Evolutionary conservation across 1,140 invertebrate genomes (phyloP), one percentile per base, ranked within the genome.

Genomic region (Heliconius himera): DNA sequence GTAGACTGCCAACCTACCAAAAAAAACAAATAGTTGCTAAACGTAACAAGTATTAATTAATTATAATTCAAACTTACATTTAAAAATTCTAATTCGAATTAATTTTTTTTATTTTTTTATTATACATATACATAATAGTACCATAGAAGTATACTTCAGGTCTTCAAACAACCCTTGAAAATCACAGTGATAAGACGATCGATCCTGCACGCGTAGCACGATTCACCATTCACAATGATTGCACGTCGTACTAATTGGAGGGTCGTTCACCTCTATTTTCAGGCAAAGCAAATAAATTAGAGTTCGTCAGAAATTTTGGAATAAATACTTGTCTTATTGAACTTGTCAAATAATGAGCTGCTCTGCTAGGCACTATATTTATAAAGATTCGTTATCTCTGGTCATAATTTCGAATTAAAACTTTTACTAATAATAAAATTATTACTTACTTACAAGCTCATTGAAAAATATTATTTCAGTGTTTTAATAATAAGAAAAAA

Each of bases 221-320:
- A 29, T 13, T 66, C 22, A 60, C 56, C 20, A 60, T 60, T 66
- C 18, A 76, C 79, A 80, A 80, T 77, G 74, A 76, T 46, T 76
- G 70, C 70, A 73, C 70, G 79, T 76, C 73, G 60, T 72, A 26
- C 70, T 75, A 72, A 80, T 77, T 73, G 79, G 70, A 38, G 38
- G 74, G 79, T 80, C 79, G 70, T 80, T 80, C 70, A 80, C 74
- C 75, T 71, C n/a, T 2, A 26, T 51, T 76, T 80, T 80, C 70
- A 80, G 70, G 54, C 73, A 73, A 74, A 74, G 26, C n/a, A 41
- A 41, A 70, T 26, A 11, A 76, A 26, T 70, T 20, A n/a, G 74
- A 60, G 16, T 26, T 74, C 11, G 16, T 75, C 60, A 66, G 11
- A 54, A 54, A 71, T 75, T 79, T 79, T 36, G 56, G 36, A 72